A percentile compares a stretch with the other conserved stretches of the same genome.
These are phyloP conservation scores for Lycaena phlaeas DNA, from an alignment of 2,888 invertebrate genomes.

Conservation along the genomic window DNA sequence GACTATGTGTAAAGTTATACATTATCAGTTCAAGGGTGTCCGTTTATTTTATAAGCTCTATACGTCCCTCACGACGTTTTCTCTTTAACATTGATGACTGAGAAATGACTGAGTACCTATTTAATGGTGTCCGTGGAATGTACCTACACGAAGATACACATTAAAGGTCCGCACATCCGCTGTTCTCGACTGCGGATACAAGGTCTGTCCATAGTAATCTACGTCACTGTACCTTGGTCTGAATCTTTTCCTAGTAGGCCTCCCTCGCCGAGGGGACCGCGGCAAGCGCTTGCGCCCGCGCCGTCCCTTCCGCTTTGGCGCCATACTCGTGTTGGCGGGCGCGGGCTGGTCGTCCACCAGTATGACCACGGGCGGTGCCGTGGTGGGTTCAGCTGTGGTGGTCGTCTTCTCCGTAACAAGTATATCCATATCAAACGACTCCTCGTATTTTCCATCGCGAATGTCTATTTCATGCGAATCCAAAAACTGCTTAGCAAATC, in stretches of 20 bases:
- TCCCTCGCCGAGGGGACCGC: conserved; percentile 53
- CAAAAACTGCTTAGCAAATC: conserved; percentile 81
- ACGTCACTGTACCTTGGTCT: conserved; percentile 53
- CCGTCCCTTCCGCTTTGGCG: conserved; percentile 45
- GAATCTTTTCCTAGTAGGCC: conserved; percentile 64
- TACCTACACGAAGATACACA: too few relatives aligned
- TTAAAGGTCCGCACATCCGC: too few relatives aligned
- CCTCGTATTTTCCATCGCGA: conserved; percentile 52
- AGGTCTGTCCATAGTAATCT: too few relatives aligned
- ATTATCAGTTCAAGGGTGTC: too few relatives aligned
- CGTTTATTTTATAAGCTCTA: too few relatives aligned
- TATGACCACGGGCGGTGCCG: conserved; percentile 52
- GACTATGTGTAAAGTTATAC: too few relatives aligned
- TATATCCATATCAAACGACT: conserved; percentile 43
- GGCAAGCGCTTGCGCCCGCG: conserved; percentile 47
- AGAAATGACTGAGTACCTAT: too few relatives aligned
- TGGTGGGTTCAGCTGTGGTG: conserved; percentile 38
- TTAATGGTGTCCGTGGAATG: too few relatives aligned
- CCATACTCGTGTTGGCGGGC: conserved; percentile 40
- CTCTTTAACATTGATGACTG: too few relatives aligned
- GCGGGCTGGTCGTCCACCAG: conserved; percentile 63
- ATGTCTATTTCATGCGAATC: conserved; percentile 75
- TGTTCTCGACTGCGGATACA: too few relatives aligned
- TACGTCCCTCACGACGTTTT: too few relatives aligned
- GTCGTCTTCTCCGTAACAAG: conserved; percentile 44